Percentiles rank a stretch among this genome's conserved stretches.
Conservation (phyloP, 2,888 invertebrate genomes). For the Drosophila neotestacea region DNA sequence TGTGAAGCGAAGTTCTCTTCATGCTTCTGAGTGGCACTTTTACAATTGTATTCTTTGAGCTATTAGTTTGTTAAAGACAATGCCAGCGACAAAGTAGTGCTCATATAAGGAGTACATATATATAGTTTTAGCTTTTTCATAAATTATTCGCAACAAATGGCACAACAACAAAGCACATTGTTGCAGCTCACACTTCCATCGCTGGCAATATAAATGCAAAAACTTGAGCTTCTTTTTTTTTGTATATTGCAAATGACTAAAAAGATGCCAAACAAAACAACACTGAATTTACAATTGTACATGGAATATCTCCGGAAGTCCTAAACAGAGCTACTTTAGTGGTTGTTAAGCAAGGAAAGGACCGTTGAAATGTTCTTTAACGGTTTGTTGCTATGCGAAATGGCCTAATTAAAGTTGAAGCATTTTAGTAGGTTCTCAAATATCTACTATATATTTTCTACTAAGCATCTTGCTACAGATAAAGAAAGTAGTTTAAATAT, state of each 20-base stretch:
- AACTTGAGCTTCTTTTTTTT: conserved; percentile 9
- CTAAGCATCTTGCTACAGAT: neutral
- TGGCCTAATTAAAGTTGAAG: conserved; percentile 6
- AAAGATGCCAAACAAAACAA: conserved; percentile 4
- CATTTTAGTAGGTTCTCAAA: neutral
- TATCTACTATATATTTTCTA: neutral
- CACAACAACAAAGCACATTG: conserved; percentile 26
- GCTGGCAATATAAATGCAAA: conserved; percentile 38
- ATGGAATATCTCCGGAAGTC: conserved; percentile 12
- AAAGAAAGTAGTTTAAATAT: neutral
- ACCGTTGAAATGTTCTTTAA: conserved; percentile 8
- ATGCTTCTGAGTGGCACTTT: conserved; percentile 19
- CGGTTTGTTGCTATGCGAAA: conserved; percentile 1
- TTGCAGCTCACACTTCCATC: neutral
- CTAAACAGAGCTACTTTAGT: conserved; percentile 13
- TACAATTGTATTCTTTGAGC: conserved; percentile 51
- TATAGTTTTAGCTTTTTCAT: conserved; percentile 55
- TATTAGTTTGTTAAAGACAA: conserved; percentile 51
- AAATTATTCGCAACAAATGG: conserved; percentile 72
- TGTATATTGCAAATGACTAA: conserved; percentile 8
- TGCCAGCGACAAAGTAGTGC: conserved; percentile 51
- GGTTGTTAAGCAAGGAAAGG: conserved; percentile 5
- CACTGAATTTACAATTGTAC: conserved; percentile 11
- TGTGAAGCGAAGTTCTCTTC: conserved; percentile 6
- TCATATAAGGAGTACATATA: conserved; percentile 5